phyloP scores from a whole-genome alignment of 2,113 vertebrate species.

The Epinephelus cyanopodus region DNA sequence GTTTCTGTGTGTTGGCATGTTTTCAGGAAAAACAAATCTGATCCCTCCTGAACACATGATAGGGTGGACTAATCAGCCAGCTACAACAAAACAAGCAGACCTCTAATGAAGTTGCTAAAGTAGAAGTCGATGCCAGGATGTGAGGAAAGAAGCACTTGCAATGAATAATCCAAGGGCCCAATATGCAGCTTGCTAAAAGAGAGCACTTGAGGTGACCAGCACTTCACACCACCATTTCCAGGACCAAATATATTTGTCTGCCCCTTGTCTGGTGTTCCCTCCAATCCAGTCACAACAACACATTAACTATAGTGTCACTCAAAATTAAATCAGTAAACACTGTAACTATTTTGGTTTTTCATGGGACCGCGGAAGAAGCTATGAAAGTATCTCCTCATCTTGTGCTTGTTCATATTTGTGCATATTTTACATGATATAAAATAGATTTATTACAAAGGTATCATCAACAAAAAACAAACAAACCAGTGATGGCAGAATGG shows the following conservation, averaged over 20 bases:
- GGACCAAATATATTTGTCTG: background rate
- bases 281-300: background rate
- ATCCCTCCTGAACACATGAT: constrained; percentile 55
- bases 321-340: background rate
- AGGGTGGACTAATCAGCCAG: constrained; percentile 51
- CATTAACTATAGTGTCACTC: background rate
- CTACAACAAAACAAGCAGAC: constrained; percentile 48
- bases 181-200: background rate
- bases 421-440: background rate
- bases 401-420: background rate
- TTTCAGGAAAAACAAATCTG: constrained; percentile 53
- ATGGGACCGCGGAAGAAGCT: background rate
- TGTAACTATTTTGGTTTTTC: background rate
- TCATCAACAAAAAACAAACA: background rate
- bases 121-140: constrained; percentile 24
- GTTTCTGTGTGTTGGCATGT: constrained; percentile 45
- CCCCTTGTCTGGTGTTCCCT: background rate
- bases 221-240: background rate
- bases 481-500: background rate
- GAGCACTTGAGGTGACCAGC: background rate
- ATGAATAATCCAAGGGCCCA: background rate
- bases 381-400: background rate
- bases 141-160: background rate
- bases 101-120: constrained; percentile 47
- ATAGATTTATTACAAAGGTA: constrained; percentile 1